Conservation (phyloP, 2,888 invertebrate genomes). For the Ephialtes manifestator region DNA sequence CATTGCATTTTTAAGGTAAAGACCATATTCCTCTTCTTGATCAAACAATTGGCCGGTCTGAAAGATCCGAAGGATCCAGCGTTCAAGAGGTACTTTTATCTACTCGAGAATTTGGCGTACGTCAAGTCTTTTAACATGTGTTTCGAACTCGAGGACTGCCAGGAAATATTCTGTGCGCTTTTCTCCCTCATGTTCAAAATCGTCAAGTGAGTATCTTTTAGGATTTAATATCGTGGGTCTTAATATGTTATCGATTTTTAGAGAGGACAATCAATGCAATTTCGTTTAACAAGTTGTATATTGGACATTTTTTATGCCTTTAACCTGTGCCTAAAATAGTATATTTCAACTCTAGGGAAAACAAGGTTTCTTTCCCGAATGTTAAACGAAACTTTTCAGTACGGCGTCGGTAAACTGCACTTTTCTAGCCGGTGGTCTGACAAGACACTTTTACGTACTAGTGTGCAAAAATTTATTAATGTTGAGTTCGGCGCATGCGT, state of each 20-base stretch:
- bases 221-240: not conserved
- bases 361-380: no score
- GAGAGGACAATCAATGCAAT: not conserved
- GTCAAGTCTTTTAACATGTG: slow-evolving; percentile 99
- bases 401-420: no score
- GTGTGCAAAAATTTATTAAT: no score
- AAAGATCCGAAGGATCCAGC: slow-evolving; percentile 99
- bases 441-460: no score
- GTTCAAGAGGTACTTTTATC: slow-evolving; percentile 98
- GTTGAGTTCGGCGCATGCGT: no score
- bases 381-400: no score
- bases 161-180: slow-evolving; percentile 97
- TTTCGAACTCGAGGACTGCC: slow-evolving; percentile 98
- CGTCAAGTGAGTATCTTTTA: slow-evolving; percentile 92
- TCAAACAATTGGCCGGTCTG: slow-evolving; percentile 96
- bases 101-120: slow-evolving; percentile 98
- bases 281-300: not conserved
- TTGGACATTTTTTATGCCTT: no score
- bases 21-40: slow-evolving; percentile 97
- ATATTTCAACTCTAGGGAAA: no score
- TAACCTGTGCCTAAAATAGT: no score
- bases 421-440: no score
- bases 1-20: slow-evolving; percentile 85
- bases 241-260: not conserved
- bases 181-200: slow-evolving; percentile 98